Base-by-base conservation (phyloP, 2,113 vertebrate species). In the Lepisosteus oculatus region DNA sequence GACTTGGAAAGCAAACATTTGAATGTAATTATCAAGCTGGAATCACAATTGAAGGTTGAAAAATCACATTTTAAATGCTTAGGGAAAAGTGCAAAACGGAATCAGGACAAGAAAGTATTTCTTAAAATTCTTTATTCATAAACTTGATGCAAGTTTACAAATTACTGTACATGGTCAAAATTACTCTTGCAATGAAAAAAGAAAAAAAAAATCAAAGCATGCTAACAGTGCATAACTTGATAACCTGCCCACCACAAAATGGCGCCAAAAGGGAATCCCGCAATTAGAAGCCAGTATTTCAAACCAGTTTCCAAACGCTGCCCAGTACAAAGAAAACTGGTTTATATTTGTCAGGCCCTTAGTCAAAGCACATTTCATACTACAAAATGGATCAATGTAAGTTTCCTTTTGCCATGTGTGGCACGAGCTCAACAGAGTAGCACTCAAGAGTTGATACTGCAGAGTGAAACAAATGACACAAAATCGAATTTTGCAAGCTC, bases 111-210 rank as follows among this genome's bases (percentile, higher is more conserved):
- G 4, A n/a, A 72, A 44, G 71, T 83, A 84, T 86, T 88, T 91
- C 82, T 90, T 90, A 91, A 90, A 92, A 92, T 87, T 91, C 87
- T 92, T 92, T 92, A 92, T 91, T 92, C 85, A 92, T 92, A 92
- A 92, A 92, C 91, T 92, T 92, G 91, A 92, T 92, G 91, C 90
- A 92, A 92, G 91, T 92, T 92, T 91, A 92, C 87, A 92, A 92
- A 92, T 92, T 90, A 87, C 83, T 92, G 87, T 91, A 93, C 90
- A 92, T 87, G 87, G 84, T 90, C 88, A 91, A 90, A 90, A 87
- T 90, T 86, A 90, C 90, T 87, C 90, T 92, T 90, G 88, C 90
- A 89, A 90, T 84, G 85, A 76, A 75, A 76, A 77, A 83, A 74
- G 65, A 67, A 76, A 72, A 78, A 75, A 78, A 79, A 71, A 85